Percentiles rank a stretch among this genome's conserved stretches.
phyloP scores from a whole-genome alignment of 2,888 invertebrate genomes.

The Sthenelais limicola region DNA sequence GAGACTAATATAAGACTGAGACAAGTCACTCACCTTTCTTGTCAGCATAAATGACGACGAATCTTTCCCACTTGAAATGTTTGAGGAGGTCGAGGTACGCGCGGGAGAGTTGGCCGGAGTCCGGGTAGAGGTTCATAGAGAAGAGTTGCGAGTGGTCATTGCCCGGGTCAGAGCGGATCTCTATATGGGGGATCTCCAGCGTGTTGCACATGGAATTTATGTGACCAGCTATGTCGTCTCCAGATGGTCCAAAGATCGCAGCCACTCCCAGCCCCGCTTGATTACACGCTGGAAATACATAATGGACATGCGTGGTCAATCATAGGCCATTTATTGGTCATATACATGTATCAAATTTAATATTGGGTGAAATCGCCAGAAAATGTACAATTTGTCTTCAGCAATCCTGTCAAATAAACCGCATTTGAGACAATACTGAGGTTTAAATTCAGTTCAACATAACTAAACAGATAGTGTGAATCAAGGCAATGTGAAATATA shows the following conservation, averaged over 20 bases:
- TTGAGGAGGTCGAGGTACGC: conserved; percentile 51
- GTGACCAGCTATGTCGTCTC: conserved; percentile 46
- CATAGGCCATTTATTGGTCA: too few relatives aligned
- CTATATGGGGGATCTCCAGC: conserved; percentile 52
- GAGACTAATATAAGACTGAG: too few relatives aligned
- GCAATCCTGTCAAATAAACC: too few relatives aligned
- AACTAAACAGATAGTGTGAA: too few relatives aligned
- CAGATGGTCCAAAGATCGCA: conserved; percentile 51
- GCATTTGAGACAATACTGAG: too few relatives aligned
- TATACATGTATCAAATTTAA: too few relatives aligned
- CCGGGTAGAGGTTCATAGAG: conserved; percentile 54
- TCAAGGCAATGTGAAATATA: too few relatives aligned
- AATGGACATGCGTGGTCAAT: too few relatives aligned
- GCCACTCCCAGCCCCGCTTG: conserved; percentile 58
- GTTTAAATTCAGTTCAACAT: too few relatives aligned
- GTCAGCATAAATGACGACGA: conserved; percentile 52
- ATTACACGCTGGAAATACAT: conserved; percentile 68
- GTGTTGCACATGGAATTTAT: conserved; percentile 55
- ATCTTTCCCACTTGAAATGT: conserved; percentile 50
- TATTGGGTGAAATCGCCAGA: too few relatives aligned
- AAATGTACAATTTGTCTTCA: too few relatives aligned
- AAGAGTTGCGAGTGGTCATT: conserved; percentile 47
- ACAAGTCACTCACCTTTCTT: conserved; percentile 47
- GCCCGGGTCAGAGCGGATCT: conserved; percentile 43
- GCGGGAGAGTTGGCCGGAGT: conserved; percentile 44